Percentiles rank a stretch among this genome's conserved stretches.
phyloP scores from a whole-genome alignment of 2,113 vertebrate species.

The Cyprinodon variegatus region DNA sequence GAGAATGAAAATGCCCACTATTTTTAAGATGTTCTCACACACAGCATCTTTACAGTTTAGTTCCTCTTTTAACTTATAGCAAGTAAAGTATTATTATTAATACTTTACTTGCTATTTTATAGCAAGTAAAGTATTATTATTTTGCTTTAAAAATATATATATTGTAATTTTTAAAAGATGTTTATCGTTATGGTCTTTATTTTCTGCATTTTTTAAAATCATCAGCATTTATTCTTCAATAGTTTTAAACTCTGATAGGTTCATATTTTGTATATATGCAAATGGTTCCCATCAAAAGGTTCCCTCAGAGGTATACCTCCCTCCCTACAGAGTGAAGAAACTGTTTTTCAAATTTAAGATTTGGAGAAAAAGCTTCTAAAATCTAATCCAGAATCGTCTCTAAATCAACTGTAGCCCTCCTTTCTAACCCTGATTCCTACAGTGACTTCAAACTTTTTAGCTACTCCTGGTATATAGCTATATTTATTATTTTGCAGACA shows the following conservation, averaged over 20 bases:
- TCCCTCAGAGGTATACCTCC: too few relatives aligned
- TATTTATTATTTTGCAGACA: background rate
- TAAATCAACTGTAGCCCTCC: background rate
- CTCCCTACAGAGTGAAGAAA: background rate
- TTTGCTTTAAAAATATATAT: background rate
- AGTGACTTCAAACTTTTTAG: background rate
- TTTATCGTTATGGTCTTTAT: too few relatives aligned
- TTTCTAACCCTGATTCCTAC: background rate
- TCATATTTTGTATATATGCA: background rate
- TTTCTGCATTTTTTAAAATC: background rate
- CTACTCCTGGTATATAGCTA: background rate
- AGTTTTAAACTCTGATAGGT: too few relatives aligned
- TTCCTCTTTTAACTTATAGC: background rate
- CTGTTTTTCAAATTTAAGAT: background rate
- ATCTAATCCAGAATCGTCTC: background rate
- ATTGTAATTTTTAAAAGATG: background rate
- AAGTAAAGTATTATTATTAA: background rate
- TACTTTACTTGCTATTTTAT: background rate
- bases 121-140: background rate
- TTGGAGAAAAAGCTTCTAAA: background rate
- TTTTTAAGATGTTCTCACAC: too few relatives aligned
- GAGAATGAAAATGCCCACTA: too few relatives aligned
- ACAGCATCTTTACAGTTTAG: too few relatives aligned
- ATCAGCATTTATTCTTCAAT: background rate
- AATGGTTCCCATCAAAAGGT: background rate